A percentile compares a stretch with the other conserved stretches of the same genome.
phyloP scores from a whole-genome alignment of 2,888 invertebrate species.

The Aleiodes leptofemur region DNA sequence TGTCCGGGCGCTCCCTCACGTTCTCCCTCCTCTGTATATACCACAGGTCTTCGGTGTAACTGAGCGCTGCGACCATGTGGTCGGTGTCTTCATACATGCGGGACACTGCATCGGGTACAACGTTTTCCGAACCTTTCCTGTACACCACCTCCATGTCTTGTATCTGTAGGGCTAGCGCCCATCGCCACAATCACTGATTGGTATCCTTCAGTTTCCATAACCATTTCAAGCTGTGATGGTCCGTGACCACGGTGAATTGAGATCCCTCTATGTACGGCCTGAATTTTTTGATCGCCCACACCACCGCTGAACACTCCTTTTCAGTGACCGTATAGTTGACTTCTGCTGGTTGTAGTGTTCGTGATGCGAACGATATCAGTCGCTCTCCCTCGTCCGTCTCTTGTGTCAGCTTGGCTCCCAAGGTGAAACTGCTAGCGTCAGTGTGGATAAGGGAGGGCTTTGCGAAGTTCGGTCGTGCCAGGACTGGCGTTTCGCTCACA shows the following conservation, averaged over 20 bases:
- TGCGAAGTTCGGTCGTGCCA: constrained; percentile 31
- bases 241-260: constrained; percentile 1
- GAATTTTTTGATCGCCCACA: constrained; percentile 40
- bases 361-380: too few species aligned
- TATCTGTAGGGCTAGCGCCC: constrained; percentile 36
- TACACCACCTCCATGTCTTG: constrained; percentile 39
- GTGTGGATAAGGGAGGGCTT: constrained; percentile 22
- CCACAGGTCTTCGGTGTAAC: constrained; percentile 32
- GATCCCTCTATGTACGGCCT: constrained; percentile 26
- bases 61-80: background rate
- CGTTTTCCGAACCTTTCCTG: constrained; percentile 23
- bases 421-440: constrained; percentile 27
- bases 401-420: constrained; percentile 28
- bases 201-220: constrained; percentile 1
- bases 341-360: constrained; percentile 7
- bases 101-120: constrained; percentile 48
- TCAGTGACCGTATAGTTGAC: constrained; percentile 30
- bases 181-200: constrained; percentile 17
- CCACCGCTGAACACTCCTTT: background rate
- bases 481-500: constrained; percentile 21
- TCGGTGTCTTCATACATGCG: constrained; percentile 25
- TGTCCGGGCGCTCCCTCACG: constrained; percentile 13
- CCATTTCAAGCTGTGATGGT: background rate
- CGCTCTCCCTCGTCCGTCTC: background rate
- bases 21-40: background rate